phyloP scores from a whole-genome alignment of 2,113 vertebrate species.

The Zosterops borbonicus region DNA sequence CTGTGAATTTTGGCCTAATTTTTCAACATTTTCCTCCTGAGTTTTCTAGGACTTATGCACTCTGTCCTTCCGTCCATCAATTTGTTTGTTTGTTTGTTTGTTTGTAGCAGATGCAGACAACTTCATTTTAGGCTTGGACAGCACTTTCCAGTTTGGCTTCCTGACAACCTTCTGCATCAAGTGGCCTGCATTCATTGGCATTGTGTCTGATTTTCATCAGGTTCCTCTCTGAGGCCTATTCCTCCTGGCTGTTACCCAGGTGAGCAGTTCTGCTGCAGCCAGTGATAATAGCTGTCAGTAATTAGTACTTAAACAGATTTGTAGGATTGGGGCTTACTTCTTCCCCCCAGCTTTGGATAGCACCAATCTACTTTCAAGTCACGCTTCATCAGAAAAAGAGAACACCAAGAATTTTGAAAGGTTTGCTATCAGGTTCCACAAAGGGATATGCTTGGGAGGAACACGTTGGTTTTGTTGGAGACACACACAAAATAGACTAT shows the following conservation, averaged over 20 bases:
- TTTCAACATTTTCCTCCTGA: background rate
- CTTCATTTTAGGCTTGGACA: background rate
- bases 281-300: background rate
- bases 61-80: background rate
- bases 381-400: background rate
- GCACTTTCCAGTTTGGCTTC: conserved; percentile 31
- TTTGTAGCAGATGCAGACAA: background rate
- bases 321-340: background rate
- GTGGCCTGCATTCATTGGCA: background rate
- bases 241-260: conserved; percentile 24
- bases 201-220: conserved; percentile 26
- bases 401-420: conserved; percentile 29
- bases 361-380: conserved; percentile 2
- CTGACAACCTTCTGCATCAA: conserved; percentile 29
- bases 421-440: conserved; percentile 29
- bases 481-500: background rate
- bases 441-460: background rate
- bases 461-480: background rate
- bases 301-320: conserved; percentile 31
- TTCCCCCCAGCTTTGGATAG: background rate
- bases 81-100: background rate
- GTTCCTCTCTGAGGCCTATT: background rate
- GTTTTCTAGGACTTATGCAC: background rate
- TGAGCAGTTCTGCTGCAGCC: conserved; percentile 3
- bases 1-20: background rate